Evolutionary conservation across 1,140 invertebrate genomes (phyloP), one percentile per base, ranked within the genome.

Genomic region (Lordiphosa collinella): DNA sequence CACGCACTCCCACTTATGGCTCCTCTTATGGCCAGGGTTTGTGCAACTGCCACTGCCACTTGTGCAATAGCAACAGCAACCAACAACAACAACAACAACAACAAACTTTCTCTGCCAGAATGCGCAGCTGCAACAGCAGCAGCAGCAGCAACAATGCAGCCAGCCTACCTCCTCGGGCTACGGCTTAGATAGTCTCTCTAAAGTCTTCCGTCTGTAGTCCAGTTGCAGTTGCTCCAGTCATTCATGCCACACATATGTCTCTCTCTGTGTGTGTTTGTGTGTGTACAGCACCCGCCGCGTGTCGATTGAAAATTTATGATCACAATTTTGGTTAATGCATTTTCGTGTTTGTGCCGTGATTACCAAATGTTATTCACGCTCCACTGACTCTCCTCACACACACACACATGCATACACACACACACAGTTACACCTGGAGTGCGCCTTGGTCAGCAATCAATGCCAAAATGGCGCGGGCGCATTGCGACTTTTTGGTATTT

Each of bases 241-340:
- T 82, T 80, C 76, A 80, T 74, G 65, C 70, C 49, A 52, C 10
- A 40, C 11, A 52, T 16, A 14, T 41, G 38, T 11, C 3, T 18
- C 8, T 25, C 7, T 50, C 2, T 25, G 5, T 43, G 6, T 44
- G 22, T 44, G 11, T 44, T 22, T 43, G 5, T 43, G 34, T 41
- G 51, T 63, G 44, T 57, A 76, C 71, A 76, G 76, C 76, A 82
- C 76, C 78, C 78, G 78, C 78, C 78, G 78, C 79, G 78, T 78
- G 78, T 84, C 78, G 78, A 84, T 84, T 84, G 72, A 84, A 84
- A 84, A 84, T 84, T 84, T 84, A 84, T 84, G 78, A 84, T 85
- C 78, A 84, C 78, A 84, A 84, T 84, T 84, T 84, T 84, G 79
- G 78, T 84, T 84, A 84, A 84, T 84, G 78, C 78, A 84, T 84